Conservation (phyloP, 2,888 invertebrate species). For the Ichneumoninae sp. region DNA sequence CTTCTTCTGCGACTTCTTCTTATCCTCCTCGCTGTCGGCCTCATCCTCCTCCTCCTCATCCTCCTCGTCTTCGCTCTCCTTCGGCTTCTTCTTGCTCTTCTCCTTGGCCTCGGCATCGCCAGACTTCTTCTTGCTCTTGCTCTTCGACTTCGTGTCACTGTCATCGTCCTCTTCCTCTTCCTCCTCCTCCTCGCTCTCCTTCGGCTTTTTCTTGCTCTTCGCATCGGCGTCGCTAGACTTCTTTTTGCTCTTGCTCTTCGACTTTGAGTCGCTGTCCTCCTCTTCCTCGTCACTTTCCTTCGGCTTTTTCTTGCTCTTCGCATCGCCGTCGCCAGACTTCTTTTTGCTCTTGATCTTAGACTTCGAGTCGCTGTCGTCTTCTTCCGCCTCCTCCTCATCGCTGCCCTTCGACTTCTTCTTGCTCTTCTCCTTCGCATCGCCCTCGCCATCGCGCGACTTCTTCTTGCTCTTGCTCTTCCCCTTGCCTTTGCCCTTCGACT, state of each 20-base stretch:
- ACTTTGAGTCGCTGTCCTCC: slow-evolving; percentile 82
- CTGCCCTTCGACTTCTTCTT: slow-evolving; percentile 67
- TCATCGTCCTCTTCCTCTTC: slow-evolving; percentile 84
- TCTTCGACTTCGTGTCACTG: slow-evolving; percentile 58
- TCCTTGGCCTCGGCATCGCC: slow-evolving; percentile 44
- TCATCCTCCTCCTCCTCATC: slow-evolving; percentile 68
- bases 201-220: slow-evolving; percentile 71
- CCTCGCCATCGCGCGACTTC: slow-evolving; percentile 35
- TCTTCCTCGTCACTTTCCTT: slow-evolving; percentile 79
- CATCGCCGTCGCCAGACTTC: slow-evolving; percentile 8
- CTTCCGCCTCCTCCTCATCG: slow-evolving; percentile 68
- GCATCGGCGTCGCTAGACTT: slow-evolving; percentile 35
- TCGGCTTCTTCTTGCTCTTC: slow-evolving; percentile 71
- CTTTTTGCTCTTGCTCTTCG: slow-evolving; percentile 70
- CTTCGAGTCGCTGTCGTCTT: slow-evolving; percentile 74
- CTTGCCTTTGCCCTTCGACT: slow-evolving; percentile 62
- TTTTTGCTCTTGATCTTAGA: slow-evolving; percentile 70
- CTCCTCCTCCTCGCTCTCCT: slow-evolving; percentile 30
- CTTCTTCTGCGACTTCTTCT: slow-evolving; percentile 71
- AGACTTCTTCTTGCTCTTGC: slow-evolving; percentile 69
- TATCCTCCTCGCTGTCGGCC: slow-evolving; percentile 73
- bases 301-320: slow-evolving; percentile 7
- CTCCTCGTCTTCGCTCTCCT: slow-evolving; percentile 40
- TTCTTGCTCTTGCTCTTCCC: slow-evolving; percentile 71
- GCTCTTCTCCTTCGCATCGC: slow-evolving; percentile 69